Percentiles rank a stretch among this genome's conserved stretches.
phyloP scores from a whole-genome alignment of 2,797 vertebrate genomes.

The Scolopax rusticola region DNA sequence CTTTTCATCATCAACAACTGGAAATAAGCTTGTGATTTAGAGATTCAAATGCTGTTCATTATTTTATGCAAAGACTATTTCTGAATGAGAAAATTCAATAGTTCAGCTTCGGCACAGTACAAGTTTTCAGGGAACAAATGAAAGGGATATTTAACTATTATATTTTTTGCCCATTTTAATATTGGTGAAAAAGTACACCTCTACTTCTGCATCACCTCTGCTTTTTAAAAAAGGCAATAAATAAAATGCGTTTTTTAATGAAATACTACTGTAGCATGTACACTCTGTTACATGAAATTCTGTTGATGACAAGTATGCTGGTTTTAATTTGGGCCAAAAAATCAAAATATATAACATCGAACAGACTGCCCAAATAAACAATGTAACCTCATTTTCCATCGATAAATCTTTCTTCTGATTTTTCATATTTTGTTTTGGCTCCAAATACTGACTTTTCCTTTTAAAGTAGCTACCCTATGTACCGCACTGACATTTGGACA shows the following conservation, averaged over 20 bases:
- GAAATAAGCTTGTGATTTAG: conserved; percentile 30
- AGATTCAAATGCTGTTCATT: conserved; percentile 30
- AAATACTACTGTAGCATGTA: background rate
- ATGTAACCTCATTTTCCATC: background rate
- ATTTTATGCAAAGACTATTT: conserved; percentile 26
- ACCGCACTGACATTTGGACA: background rate
- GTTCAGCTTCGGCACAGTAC: background rate
- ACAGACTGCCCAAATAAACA: background rate
- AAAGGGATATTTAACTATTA: background rate
- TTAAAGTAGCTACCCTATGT: background rate
- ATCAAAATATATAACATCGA: background rate
- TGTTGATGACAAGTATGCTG: background rate
- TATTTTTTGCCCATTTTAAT: background rate
- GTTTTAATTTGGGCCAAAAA: background rate
- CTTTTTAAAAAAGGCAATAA: background rate
- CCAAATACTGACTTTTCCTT: background rate
- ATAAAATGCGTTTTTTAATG: background rate
- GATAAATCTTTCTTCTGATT: background rate
- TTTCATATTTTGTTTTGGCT: background rate
- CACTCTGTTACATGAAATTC: background rate
- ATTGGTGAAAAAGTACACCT: background rate
- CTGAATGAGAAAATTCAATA: conserved; percentile 4
- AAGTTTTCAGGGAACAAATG: background rate
- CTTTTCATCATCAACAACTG: conserved; percentile 26
- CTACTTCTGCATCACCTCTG: background rate